Percentiles rank a stretch among this genome's conserved stretches.
phyloP scores from a whole-genome alignment of 2,888 invertebrate species.

The Amphipoea lucens region DNA sequence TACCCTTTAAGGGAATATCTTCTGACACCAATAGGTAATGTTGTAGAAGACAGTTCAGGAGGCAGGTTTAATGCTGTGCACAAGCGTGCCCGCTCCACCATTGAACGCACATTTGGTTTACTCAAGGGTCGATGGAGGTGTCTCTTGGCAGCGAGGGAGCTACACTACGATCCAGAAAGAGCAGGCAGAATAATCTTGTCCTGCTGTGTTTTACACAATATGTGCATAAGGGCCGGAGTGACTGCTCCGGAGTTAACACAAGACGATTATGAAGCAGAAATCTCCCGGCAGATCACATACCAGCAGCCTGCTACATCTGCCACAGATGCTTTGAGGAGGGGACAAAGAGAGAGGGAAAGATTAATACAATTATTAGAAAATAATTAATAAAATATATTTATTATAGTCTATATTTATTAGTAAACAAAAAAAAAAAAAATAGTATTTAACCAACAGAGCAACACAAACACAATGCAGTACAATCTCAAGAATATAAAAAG shows the following conservation, averaged over 20 bases:
- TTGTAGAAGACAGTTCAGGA: background rate
- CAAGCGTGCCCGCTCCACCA: background rate
- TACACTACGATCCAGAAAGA: background rate
- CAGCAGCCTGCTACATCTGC: slow-evolving; percentile 1
- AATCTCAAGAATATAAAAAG: too few relatives aligned
- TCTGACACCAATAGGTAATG: background rate
- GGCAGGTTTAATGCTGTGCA: slow-evolving; percentile 2
- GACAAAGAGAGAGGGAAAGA: background rate
- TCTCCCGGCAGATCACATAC: background rate
- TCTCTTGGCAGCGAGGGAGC: slow-evolving; percentile 7
- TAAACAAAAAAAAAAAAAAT: too few relatives aligned
- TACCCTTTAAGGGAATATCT: slow-evolving; percentile 2
- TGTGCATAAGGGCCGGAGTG: background rate
- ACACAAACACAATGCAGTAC: too few relatives aligned
- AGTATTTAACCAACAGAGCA: too few relatives aligned
- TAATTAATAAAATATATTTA: too few relatives aligned
- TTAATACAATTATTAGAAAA: too few relatives aligned
- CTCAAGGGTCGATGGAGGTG: slow-evolving; percentile 5
- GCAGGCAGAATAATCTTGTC: slow-evolving; percentile 1
- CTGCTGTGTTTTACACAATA: background rate
- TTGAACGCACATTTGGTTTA: background rate
- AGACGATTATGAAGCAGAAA: background rate
- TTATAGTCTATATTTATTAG: too few relatives aligned
- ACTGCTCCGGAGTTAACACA: background rate
- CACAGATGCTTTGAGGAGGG: background rate